A percentile compares a stretch with the other conserved stretches of the same genome.
These are phyloP conservation scores for Geopemphigus sp. DNA, from an alignment of 1,140 invertebrate genomes.

Conservation along the genomic window DNA sequence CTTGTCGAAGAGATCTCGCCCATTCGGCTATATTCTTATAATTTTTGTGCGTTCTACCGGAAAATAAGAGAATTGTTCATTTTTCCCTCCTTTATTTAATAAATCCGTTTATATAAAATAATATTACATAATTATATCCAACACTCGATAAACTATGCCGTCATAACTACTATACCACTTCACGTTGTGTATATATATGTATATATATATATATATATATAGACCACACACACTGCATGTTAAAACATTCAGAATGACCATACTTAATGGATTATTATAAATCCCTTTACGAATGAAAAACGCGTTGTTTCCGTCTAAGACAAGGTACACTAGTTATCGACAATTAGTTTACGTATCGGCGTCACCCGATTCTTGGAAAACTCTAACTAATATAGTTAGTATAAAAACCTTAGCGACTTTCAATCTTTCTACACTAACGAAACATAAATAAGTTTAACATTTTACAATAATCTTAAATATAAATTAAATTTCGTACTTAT, in stretches of 20 bases:
- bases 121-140: too few relatives aligned
- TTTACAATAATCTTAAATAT: too few relatives aligned
- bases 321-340: too few relatives aligned
- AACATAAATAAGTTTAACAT: background rate
- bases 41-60: background rate
- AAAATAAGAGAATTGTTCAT: background rate
- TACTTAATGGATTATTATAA: background rate
- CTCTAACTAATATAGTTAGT: background rate
- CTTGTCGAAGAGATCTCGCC: background rate
- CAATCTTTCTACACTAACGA: background rate
- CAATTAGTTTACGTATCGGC: too few relatives aligned
- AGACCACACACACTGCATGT: background rate
- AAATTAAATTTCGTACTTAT: too few relatives aligned
- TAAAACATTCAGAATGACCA: background rate
- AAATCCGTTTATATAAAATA: background rate
- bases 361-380: background rate
- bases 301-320: too few relatives aligned
- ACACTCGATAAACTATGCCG: background rate
- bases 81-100: background rate
- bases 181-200: background rate
- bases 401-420: background rate
- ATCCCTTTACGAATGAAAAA: background rate
- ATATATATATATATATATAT: background rate
- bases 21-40: background rate
- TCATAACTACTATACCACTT: background rate